These are phyloP conservation scores for human (Homo sapiens) DNA, from an alignment of 2,113 vertebrate species.

Conservation along the genomic window GRCh38 chr5:175049501-175050000, in stretches of 20 bases:
- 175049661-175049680: neutral
- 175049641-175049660: too few relatives aligned
- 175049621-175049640: neutral
- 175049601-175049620: neutral
- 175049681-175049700: neutral
- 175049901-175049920: too few relatives aligned
- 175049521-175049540: neutral
- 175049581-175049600: neutral
- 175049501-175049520: neutral
- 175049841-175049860: neutral
- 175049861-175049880: too few relatives aligned
- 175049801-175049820: fast-evolving
- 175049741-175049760: neutral
- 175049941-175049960: too few relatives aligned
- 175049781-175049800: neutral
- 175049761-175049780: too few relatives aligned
- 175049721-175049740: neutral
- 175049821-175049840: too few relatives aligned
- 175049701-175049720: too few relatives aligned
- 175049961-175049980: too few relatives aligned
- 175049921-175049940: too few relatives aligned
- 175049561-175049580: neutral
- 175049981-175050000: too few relatives aligned
- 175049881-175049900: too few relatives aligned
- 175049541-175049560: neutral